Conservation (phyloP, 2,797 vertebrate species). For the Pachyuromys duprasi region DNA sequence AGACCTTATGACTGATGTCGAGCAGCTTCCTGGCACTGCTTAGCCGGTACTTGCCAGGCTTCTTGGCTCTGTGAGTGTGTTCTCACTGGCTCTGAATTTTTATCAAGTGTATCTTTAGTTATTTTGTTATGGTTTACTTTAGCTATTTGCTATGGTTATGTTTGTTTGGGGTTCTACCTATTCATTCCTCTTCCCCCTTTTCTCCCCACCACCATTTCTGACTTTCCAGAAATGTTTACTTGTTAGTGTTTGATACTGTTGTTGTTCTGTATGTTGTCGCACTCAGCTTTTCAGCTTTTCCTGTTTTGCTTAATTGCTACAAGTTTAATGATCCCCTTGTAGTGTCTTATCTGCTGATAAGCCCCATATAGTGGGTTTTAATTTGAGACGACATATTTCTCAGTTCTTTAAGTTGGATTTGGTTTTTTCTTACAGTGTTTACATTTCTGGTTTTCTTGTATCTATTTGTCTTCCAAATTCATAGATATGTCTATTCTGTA, state of each 20-base stretch:
- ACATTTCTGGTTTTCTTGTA: conserved; percentile 4
- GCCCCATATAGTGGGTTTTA: not conserved
- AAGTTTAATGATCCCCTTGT: not conserved
- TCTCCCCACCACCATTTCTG: not conserved
- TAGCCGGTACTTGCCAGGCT: not conserved
- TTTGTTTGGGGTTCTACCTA: not conserved
- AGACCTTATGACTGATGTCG: not conserved
- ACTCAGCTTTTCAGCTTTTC: not conserved
- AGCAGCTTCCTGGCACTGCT: not conserved
- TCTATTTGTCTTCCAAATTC: not conserved
- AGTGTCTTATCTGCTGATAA: not conserved
- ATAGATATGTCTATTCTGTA: not conserved
- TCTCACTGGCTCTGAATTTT: conserved; percentile 1
- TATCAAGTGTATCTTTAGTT: not conserved
- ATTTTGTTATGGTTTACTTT: not conserved
- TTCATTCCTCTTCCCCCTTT: not conserved
- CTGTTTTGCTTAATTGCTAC: not conserved
- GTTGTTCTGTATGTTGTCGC: not conserved
- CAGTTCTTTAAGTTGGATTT: conserved; percentile 5
- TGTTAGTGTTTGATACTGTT: not conserved
- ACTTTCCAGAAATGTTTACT: not conserved
- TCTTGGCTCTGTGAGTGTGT: conserved; percentile 28
- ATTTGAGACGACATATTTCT: conserved; percentile 16
- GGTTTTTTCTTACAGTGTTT: not conserved
- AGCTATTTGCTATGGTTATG: not conserved